Conservation (phyloP, 2,797 vertebrate genomes). For the Arremon aurantiirostris region DNA sequence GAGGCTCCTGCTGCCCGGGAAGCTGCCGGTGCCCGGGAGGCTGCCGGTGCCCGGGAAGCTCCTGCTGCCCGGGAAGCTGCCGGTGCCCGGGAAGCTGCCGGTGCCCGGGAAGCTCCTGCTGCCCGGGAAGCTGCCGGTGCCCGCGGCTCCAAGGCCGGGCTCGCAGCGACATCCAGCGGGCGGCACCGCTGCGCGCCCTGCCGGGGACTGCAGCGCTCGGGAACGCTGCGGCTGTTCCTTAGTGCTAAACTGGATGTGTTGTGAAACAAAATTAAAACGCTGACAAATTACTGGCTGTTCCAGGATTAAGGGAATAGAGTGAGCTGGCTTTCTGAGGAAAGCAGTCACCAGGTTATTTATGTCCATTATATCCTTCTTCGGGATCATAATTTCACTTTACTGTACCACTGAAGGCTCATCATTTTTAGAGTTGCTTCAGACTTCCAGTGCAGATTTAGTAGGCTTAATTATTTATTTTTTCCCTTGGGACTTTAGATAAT, state of each 20-base stretch:
- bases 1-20: no score
- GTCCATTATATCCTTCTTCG: background rate
- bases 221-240: background rate
- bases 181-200: background rate
- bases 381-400: background rate
- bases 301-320: background rate
- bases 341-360: background rate
- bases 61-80: no score
- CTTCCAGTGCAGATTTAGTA: background rate
- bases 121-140: no score
- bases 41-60: no score
- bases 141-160: background rate
- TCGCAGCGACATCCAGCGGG: conserved; percentile 64
- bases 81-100: background rate
- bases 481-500: background rate
- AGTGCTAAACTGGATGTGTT: background rate
- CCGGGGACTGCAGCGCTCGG: background rate
- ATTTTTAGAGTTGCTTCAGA: background rate
- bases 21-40: no score
- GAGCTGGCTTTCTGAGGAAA: background rate
- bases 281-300: background rate
- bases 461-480: background rate
- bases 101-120: background rate
- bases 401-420: background rate
- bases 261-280: background rate